Base-by-base conservation (phyloP, 2,797 vertebrate genomes). In the Siniperca undulata region DNA sequence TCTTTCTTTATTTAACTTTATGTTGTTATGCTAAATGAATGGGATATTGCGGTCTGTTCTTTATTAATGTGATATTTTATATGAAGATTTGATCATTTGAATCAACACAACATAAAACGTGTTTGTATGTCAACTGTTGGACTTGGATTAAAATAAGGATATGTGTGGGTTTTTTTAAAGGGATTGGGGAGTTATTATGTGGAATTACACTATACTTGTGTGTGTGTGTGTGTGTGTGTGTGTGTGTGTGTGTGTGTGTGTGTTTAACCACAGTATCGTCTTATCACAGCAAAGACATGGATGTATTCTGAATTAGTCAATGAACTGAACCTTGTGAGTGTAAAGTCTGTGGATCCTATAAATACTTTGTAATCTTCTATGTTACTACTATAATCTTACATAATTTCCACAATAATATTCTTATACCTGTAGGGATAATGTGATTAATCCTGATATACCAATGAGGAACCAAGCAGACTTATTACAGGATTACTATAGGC, bases 291-390 rank as follows among this genome's bases (percentile, higher is more conserved):
- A 30, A 5, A 22, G 34, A 60, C 5, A 27, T 7, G 1, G 19
- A n/a, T 34, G 11, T 58, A n/a, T 44, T 61, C 64, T 80, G 36
- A 73, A 60, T 30, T 3, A 52, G 42, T 42, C 34, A 67, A 53
- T 60, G 16, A 66, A 46, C 10, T 70, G 22, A 70, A 58, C 22
- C 53, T 50, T 30, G 52, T 68, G 36, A 44, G 36, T 56, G 30
- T 52, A 10, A 46, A 62, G 27, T 64, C 56, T 55, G 56, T 38
- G 52, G 17, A 74, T 68, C 22, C 5, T 38, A 20, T 64, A 13
- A 55, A 19, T 42, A 40, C 27, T 7, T 46, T 40, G 30, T n/a
- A 68, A 74, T 64, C 34, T 59, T 22, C 9, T 66, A 10, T 48
- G 11, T 17, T 22, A 59, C 40, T 42, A 42, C 2, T 3, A 5